phyloP scores from a whole-genome alignment of 2,113 vertebrate genomes.

The Neolamprologus devosi region DNA sequence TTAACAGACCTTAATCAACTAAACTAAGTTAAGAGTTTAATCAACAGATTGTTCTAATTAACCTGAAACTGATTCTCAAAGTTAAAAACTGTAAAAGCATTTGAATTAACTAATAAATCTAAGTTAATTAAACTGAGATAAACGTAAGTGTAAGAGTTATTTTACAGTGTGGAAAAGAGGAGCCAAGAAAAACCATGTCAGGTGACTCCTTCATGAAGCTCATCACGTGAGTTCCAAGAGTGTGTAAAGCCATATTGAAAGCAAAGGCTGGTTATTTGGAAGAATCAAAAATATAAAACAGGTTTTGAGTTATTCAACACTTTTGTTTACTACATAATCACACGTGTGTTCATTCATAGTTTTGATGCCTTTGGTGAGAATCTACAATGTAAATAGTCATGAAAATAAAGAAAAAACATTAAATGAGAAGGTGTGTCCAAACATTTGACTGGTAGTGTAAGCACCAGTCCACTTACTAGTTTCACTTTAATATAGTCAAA shows the following conservation, averaged over 20 bases:
- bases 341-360: neutral
- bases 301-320: neutral
- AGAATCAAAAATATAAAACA: neutral
- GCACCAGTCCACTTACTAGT: neutral
- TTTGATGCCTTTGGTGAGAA: neutral
- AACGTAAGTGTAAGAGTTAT: rapidly evolving
- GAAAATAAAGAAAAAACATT: neutral
- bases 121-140: neutral
- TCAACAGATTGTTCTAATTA: neutral
- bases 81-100: neutral
- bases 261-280: neutral
- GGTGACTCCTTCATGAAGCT: neutral
- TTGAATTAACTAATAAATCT: neutral
- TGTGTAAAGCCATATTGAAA: neutral
- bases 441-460: neutral
- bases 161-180: neutral
- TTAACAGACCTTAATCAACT: neutral
- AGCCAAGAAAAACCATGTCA: neutral
- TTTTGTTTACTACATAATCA: neutral
- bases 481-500: neutral
- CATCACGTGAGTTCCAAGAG: neutral
- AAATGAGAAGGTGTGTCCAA: neutral
- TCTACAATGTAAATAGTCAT: neutral
- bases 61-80: neutral
- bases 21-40: neutral